Evolutionary conservation across 2,888 invertebrate genomes (phyloP), one percentile per base, ranked within the genome.

Genomic region (Deilephila elpenor): DNA sequence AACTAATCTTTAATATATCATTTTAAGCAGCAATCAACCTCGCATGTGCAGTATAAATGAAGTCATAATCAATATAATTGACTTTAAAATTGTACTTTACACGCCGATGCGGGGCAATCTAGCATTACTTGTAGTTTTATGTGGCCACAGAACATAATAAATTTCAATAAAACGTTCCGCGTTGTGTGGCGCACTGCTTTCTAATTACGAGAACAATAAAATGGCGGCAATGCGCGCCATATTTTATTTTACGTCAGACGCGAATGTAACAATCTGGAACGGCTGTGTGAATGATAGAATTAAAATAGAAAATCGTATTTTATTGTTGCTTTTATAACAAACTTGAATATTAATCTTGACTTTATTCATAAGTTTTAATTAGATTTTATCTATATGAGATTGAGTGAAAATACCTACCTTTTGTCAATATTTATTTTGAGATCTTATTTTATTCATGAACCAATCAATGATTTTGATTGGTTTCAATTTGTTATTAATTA

Each of bases 201-300:
- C 83, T 84, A 85, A 86, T 86, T 82, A 82, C 79, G 80, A 76
- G 74, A 84, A 84, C 84, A 84, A 85, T 86, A 82, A 84, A 67
- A 67, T 67, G 67, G 77, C 77, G 73, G 79, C 71, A 74, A 70
- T 71, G 73, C 73, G 62, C 34, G 76, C 77, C 61, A 77, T 79
- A 79, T 78, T 78, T 79, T 79, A 78, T 79, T 77, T 76, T 74
- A 76, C 74, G 74, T 32, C 67, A 64, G 44, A 62, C 67, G 80
- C 75, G 74, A 77, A 76, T 72, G 73, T 74, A 78, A 75, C 77
- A 75, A 82, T 78, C 75, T 78, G 77, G 74, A 81, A 80, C 78
- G 77, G 61, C 61, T 75, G 72, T 71, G 73, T 71, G 76, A 78
- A 77, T 78, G 78, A 82, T 78, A 75, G 76, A 78, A 78, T 78